Evolutionary conservation across 2,888 invertebrate genomes (phyloP).

Genomic region (Euplagia quadripunctaria): DNA sequence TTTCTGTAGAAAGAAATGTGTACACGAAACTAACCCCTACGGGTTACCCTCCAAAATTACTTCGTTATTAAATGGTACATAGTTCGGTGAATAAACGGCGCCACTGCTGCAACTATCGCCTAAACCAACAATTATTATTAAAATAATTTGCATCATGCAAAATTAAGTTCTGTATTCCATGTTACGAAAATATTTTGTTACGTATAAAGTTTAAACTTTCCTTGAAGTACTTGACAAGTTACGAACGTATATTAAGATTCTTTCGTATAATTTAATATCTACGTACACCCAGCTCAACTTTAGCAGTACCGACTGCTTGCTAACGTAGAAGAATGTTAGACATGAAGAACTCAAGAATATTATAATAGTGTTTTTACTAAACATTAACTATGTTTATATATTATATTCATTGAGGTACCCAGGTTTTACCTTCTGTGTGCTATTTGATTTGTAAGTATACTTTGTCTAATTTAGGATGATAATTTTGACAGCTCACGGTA

Average conservation of each 20-base stretch:
- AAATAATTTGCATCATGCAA: not conserved
- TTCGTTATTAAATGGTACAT: not conserved
- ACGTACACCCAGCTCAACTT: slow-evolving; percentile 15
- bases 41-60: no score
- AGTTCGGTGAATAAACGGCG: not conserved
- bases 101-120: not conserved
- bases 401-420: not conserved
- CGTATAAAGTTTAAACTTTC: slow-evolving; percentile 30
- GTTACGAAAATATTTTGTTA: slow-evolving; percentile 23
- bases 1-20: not conserved
- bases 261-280: slow-evolving; percentile 24
- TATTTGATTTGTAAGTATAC: not conserved
- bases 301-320: not conserved
- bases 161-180: slow-evolving; percentile 12
- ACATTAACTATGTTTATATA: not conserved
- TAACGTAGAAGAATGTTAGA: slow-evolving; percentile 1
- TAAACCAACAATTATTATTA: not conserved
- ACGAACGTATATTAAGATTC: slow-evolving; percentile 23
- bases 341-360: slow-evolving; percentile 5
- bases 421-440: not conserved
- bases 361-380: not conserved
- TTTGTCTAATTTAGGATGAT: no score
- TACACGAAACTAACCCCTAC: no score
- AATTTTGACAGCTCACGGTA: no score
- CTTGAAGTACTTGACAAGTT: slow-evolving; percentile 24